These are phyloP conservation scores for Epinephelus coioides DNA, from an alignment of 2,797 vertebrate genomes.

Conservation along the genomic window DNA sequence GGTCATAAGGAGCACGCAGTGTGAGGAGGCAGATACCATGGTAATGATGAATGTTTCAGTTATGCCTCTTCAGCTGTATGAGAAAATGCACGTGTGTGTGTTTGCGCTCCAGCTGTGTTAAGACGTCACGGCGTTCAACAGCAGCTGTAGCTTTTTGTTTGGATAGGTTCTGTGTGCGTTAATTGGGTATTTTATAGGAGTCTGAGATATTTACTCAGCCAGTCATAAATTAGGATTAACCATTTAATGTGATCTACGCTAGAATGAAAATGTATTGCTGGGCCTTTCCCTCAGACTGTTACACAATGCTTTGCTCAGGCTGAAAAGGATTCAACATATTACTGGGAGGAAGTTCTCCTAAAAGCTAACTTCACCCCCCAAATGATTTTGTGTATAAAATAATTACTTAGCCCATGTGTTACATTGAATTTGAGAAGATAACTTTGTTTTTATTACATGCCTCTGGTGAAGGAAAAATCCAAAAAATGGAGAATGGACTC, in stretches of 20 bases:
- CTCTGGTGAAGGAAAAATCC: too few species aligned
- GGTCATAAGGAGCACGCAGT: not conserved
- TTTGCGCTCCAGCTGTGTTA: not conserved
- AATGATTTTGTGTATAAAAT: too few species aligned
- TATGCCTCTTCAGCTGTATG: not conserved
- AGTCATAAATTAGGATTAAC: not conserved
- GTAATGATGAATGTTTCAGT: not conserved
- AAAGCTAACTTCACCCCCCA: too few species aligned
- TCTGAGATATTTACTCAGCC: not conserved
- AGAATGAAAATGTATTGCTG: not conserved
- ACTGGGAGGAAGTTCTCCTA: not conserved
- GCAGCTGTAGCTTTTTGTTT: not conserved
- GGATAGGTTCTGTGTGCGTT: not conserved
- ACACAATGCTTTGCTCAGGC: not conserved
- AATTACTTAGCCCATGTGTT: too few species aligned
- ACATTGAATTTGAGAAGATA: too few species aligned
- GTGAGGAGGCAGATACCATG: not conserved
- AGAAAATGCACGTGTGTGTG: not conserved
- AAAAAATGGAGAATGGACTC: too few species aligned
- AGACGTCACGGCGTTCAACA: not conserved
- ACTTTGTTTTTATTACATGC: too few species aligned
- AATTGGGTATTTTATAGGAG: not conserved
- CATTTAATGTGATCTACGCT: not conserved
- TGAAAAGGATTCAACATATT: constrained; percentile 5
- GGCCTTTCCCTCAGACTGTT: not conserved